Conservation (phyloP, 2,113 vertebrate genomes). For the Mormyrus iriodes region DNA sequence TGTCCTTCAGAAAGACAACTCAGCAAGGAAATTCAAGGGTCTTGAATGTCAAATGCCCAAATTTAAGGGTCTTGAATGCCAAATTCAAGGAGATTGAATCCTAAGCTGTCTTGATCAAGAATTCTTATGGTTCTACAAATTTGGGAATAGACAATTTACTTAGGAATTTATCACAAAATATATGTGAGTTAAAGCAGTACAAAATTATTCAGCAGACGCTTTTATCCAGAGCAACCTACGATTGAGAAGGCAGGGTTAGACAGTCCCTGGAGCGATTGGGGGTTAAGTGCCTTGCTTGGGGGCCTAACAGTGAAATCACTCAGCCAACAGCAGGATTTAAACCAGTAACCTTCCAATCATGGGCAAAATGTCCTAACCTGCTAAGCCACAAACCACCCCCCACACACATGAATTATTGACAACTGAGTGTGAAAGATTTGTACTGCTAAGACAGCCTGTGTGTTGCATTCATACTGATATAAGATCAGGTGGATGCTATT, state of each 20-base stretch:
- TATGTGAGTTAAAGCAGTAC: background rate
- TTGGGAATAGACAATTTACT: background rate
- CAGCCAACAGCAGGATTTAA: background rate
- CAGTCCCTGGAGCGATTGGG: background rate
- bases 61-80: background rate
- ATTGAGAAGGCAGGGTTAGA: background rate
- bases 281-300: background rate
- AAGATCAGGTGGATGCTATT: background rate
- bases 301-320: background rate
- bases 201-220: background rate
- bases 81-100: background rate
- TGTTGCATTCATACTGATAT: background rate
- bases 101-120: background rate
- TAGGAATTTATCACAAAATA: background rate
- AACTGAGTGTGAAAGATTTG: background rate
- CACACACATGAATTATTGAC: background rate
- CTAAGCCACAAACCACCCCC: background rate
- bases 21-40: background rate
- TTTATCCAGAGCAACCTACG: background rate
- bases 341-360: background rate
- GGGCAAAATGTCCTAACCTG: background rate
- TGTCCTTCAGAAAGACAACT: background rate
- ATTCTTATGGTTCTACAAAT: background rate
- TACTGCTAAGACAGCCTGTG: background rate
- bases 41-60: background rate